Evolutionary conservation across 64 coral and sea anemone genomes (phyloP), one percentile per base, ranked within the genome.

Genomic region (Dendronephthya gigantea): DNA sequence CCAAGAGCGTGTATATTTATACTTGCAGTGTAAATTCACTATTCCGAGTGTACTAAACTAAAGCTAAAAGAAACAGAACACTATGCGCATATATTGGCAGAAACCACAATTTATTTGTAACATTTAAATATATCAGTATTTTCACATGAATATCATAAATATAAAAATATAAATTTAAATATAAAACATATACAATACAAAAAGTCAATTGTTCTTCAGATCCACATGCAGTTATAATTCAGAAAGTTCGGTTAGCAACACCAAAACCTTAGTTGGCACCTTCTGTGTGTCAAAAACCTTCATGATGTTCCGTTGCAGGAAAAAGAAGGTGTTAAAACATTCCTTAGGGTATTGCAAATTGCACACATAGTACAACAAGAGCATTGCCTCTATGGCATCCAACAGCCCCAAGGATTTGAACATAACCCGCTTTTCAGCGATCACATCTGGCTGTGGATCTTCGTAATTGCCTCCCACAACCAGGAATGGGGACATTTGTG

Each of bases 241-340:
- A 6, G 19, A 25, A 9, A 70, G 17, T 70, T 70, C 66, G 8
- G 66, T 8, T n/a, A 70, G 6, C 29, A 70, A 70, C 17, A 70
- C 66, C 8, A 70, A 31, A 8, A 70, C 66, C 29, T 70, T 70
- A 8, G 66, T 70, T 9, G 66, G 66, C 29, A 70, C 66, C 66
- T 70, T 70, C 25, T 9, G 23, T 70, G 66, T 70, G 66, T 70
- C 66, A 70, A 70, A 70, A 9, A 70, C 66, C 25, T 70, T 70
- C 29, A 70, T 25, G 8, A 31, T n/a, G 25, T 19, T 6, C 17
- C 66, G 8, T 70, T 70, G 66, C 25, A 70, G 23, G 8, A 70
- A 70, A 70, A 70, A 70, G 66, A 70, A 70, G 8, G 66, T 25
- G 29, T 70, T 70, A n/a, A 70, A 70, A 70, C 66, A 70, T 70